Percentiles rank a stretch among this genome's conserved stretches.
Conservation (phyloP, 2,797 vertebrate genomes). For the Nyctalus aviator region DNA sequence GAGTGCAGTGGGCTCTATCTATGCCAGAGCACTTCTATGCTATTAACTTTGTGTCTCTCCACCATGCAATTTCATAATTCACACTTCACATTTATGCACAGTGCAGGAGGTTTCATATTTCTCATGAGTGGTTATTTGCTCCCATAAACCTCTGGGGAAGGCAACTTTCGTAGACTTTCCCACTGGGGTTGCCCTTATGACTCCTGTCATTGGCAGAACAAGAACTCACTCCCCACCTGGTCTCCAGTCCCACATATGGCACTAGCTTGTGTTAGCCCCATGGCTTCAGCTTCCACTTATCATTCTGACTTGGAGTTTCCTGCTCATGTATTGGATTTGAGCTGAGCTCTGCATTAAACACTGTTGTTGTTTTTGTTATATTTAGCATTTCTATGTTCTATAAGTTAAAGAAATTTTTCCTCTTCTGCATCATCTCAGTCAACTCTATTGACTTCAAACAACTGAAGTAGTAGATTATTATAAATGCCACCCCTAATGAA, state of each 20-base stretch:
- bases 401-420: not conserved
- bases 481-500: not conserved
- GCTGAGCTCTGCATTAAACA: not conserved
- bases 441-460: not conserved
- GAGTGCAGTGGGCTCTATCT: not conserved
- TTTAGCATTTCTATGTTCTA: not conserved
- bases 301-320: not conserved
- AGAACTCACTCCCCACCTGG: not conserved
- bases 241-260: not conserved
- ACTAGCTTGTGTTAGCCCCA: not conserved
- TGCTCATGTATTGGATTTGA: not conserved
- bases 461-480: not conserved
- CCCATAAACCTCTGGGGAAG: not conserved
- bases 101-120: not conserved
- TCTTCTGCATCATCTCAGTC: not conserved
- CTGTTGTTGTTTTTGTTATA: not conserved
- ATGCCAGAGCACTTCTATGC: not conserved
- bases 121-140: not conserved
- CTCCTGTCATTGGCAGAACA: not conserved
- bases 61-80: not conserved
- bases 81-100: not conserved
- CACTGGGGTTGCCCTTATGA: not conserved
- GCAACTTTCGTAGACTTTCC: not conserved
- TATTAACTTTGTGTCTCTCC: not conserved
- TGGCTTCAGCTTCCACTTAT: not conserved